phyloP scores from a whole-genome alignment of 2,888 invertebrate genomes.

The Crocallis elinguaria region DNA sequence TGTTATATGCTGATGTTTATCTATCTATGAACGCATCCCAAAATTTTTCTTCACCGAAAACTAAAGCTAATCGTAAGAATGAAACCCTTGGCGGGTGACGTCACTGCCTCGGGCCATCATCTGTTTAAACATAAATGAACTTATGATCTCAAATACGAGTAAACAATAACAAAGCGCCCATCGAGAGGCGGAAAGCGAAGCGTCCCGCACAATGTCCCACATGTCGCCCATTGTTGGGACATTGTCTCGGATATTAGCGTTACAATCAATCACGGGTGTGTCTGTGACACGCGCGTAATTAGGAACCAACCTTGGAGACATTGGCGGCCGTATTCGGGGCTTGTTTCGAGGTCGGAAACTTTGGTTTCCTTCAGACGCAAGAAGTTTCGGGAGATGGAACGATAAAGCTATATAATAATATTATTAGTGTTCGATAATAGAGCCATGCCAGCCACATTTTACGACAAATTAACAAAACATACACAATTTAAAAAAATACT shows the following conservation, averaged over 20 bases:
- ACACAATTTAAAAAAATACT: too few relatives aligned
- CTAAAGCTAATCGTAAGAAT: too few relatives aligned
- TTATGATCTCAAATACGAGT: constrained; percentile 1
- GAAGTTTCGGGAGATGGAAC: not conserved
- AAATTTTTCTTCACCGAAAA: too few relatives aligned
- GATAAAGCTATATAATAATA: too few relatives aligned
- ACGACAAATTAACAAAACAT: too few relatives aligned
- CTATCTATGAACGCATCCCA: too few relatives aligned
- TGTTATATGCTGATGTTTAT: too few relatives aligned
- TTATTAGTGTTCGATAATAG: too few relatives aligned
- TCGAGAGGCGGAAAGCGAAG: constrained; percentile 47
- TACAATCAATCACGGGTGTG: constrained; percentile 81
- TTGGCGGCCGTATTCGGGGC: constrained; percentile 45
- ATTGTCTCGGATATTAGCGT: constrained; percentile 77
- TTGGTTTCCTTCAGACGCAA: not conserved
- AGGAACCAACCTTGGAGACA: constrained; percentile 61
- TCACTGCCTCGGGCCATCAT: too few relatives aligned
- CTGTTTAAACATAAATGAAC: too few relatives aligned
- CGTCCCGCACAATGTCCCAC: constrained; percentile 58
- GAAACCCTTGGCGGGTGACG: too few relatives aligned
- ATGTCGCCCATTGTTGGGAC: constrained; percentile 67
- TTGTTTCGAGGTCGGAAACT: not conserved
- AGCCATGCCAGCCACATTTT: too few relatives aligned
- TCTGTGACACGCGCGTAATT: constrained; percentile 78
- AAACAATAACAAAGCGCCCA: constrained; percentile 42